Evolutionary conservation across 2,888 invertebrate species (phyloP).

Genomic region (Xanthorhoe designata): DNA sequence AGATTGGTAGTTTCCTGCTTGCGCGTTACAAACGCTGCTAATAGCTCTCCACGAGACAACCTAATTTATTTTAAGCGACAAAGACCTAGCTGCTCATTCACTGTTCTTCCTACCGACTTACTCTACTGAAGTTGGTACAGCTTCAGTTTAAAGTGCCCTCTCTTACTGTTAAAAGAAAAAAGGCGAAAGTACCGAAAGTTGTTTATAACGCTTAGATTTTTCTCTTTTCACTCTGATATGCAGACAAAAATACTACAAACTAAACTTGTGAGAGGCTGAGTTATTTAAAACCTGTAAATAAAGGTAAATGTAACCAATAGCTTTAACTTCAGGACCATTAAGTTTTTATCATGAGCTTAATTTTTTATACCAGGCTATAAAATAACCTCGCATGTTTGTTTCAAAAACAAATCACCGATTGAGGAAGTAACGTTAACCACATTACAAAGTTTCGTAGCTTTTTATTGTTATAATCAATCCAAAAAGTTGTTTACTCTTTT

Average conservation of each 20-base stretch:
- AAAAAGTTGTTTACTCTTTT: background rate
- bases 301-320: background rate
- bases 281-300: background rate
- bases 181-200: background rate
- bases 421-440: background rate
- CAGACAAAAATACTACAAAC: background rate
- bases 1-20: conserved; percentile 74
- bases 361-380: background rate
- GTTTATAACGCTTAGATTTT: background rate
- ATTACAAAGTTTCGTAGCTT: background rate
- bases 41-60: conserved; percentile 66
- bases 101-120: conserved; percentile 45
- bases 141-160: background rate
- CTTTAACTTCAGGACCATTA: background rate
- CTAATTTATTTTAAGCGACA: conserved; percentile 68
- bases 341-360: background rate
- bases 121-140: background rate
- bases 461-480: background rate
- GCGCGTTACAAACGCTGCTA: conserved; percentile 72
- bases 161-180: background rate
- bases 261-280: no score
- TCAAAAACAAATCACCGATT: background rate
- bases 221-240: background rate
- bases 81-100: conserved; percentile 45
- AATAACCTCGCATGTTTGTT: background rate